Evolutionary conservation across 2,113 vertebrate genomes (phyloP).

Genomic region (Tupaia chinensis): DNA sequence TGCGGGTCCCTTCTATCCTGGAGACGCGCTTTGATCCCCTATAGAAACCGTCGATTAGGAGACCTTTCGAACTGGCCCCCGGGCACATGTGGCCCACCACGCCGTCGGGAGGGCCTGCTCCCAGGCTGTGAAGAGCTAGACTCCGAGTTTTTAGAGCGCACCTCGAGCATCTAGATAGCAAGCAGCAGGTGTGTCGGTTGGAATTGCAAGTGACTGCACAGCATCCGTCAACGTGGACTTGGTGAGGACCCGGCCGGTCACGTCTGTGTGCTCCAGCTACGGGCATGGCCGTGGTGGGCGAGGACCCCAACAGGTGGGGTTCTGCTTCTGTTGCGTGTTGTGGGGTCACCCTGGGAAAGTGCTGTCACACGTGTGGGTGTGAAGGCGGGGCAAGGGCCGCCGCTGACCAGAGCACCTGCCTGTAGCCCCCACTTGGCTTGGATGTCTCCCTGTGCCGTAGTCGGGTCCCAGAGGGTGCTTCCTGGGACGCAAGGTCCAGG

Average conservation of each 20-base stretch:
- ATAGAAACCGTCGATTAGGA: no score
- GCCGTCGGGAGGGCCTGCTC: no score
- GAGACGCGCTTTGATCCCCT: no score
- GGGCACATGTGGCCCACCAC: no score
- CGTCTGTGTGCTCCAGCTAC: no score
- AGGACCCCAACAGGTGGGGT: not conserved
- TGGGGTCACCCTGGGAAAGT: not conserved
- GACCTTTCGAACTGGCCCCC: rapidly evolving
- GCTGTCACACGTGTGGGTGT: rapidly evolving
- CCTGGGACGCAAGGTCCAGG: rapidly evolving
- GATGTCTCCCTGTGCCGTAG: not conserved
- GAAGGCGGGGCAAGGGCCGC: rapidly evolving
- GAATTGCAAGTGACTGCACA: rapidly evolving
- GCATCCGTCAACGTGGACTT: not conserved
- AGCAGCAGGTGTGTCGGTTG: rapidly evolving
- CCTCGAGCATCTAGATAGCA: not conserved
- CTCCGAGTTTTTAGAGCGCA: not conserved
- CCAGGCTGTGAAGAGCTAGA: no score
- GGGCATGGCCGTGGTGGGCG: no score
- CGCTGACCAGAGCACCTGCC: rapidly evolving
- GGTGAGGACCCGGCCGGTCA: no score
- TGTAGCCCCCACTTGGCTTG: rapidly evolving
- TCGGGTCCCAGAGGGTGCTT: not conserved
- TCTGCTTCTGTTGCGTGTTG: not conserved
- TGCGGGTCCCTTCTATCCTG: rapidly evolving